Evolutionary conservation across 2,113 vertebrate genomes (phyloP).

Genomic region (Chunga burmeisteri): DNA sequence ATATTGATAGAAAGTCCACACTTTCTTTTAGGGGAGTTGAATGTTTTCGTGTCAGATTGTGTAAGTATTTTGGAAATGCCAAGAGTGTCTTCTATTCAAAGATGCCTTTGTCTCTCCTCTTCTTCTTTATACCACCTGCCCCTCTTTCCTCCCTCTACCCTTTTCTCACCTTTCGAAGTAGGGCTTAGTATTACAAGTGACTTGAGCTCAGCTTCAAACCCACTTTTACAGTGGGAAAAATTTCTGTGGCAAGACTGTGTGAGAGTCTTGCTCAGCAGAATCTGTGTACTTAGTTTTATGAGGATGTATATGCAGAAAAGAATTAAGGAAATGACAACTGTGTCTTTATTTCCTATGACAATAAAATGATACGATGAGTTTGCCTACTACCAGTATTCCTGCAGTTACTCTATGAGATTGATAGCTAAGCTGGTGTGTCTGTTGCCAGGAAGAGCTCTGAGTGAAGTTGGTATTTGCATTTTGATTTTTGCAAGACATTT

Average conservation of each 20-base stretch:
- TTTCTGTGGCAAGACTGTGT: neutral
- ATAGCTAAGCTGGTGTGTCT: neutral
- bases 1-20: neutral
- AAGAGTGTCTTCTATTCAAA: neutral
- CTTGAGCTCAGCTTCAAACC: neutral
- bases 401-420: neutral
- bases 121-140: fast-evolving
- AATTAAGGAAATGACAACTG: neutral
- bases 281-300: neutral
- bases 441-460: neutral
- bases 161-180: neutral
- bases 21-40: neutral
- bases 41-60: neutral
- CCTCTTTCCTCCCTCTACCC: neutral
- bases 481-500: neutral
- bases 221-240: neutral
- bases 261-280: neutral
- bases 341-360: neutral
- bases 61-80: neutral
- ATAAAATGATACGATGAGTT: neutral
- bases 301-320: neutral
- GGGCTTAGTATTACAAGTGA: neutral
- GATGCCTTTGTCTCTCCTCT: neutral
- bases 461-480: neutral
- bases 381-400: neutral